Conservation (phyloP, 1,140 invertebrate species). For the Ptiloglossa arizonensis region DNA sequence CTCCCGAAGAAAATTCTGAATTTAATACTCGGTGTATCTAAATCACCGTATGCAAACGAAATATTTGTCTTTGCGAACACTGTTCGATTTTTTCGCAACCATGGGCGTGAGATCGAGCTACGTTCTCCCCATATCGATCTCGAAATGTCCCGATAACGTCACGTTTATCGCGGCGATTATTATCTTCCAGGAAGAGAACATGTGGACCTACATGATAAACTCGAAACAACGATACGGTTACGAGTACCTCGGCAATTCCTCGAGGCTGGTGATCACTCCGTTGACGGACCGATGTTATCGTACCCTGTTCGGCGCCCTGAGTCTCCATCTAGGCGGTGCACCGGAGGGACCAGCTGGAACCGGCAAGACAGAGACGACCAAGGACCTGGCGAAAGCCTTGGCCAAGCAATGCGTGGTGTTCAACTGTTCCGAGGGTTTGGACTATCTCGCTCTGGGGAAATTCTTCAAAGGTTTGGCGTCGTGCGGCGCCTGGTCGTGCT, state of each 20-base stretch:
- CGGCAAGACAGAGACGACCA: conserved; percentile 98
- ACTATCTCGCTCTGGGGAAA: conserved; percentile 96
- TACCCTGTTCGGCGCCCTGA: conserved; percentile 94
- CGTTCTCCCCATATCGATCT: too few species aligned
- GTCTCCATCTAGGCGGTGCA: conserved; percentile 93
- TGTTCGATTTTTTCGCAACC: too few species aligned
- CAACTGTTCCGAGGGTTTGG: conserved; percentile 96
- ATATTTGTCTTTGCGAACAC: too few species aligned
- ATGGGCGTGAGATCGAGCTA: too few species aligned
- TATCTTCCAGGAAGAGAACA: conserved; percentile 82
- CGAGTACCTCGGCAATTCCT: conserved; percentile 96
- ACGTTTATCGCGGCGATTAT: not conserved
- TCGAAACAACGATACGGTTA: conserved; percentile 95
- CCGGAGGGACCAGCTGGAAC: conserved; percentile 97
- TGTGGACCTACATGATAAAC: conserved; percentile 94
- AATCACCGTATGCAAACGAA: too few species aligned
- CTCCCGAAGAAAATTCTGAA: too few species aligned
- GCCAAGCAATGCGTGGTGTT: conserved; percentile 98
- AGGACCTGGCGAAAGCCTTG: conserved; percentile 97
- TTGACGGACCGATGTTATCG: conserved; percentile 96
- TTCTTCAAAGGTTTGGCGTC: conserved; percentile 98
- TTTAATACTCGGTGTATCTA: too few species aligned
- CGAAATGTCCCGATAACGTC: too few species aligned
- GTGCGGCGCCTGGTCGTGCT: conserved; percentile 98
- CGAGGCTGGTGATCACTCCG: conserved; percentile 93